phyloP scores from a whole-genome alignment of 1,140 invertebrate species.

The Pomphorhynchus laevis region DNA sequence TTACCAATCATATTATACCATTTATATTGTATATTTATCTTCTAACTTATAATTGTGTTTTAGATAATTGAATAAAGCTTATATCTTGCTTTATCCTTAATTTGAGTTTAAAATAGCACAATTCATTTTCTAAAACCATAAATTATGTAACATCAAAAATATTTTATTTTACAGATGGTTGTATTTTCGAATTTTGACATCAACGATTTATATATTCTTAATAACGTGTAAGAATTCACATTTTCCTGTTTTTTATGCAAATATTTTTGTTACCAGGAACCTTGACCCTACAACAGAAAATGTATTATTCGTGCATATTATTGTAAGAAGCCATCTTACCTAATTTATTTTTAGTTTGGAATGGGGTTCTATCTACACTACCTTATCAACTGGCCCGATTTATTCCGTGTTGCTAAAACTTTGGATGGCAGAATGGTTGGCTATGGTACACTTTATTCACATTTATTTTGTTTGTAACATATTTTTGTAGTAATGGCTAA shows the following conservation, averaged over 20 bases:
- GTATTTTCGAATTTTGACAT: no score
- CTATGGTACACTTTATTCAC: conserved; percentile 32
- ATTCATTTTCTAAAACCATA: no score
- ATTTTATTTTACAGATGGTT: no score
- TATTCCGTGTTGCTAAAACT: conserved; percentile 74
- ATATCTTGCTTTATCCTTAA: no score
- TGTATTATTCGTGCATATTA: conserved; percentile 25
- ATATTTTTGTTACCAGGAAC: conserved; percentile 31
- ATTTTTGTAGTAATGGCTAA: conserved; percentile 65
- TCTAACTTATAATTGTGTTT: no score
- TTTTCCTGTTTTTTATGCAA: not conserved
- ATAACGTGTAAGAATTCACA: conserved; percentile 42
- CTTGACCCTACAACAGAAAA: conserved; percentile 81
- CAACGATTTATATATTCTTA: conserved; percentile 75
- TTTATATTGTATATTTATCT: no score
- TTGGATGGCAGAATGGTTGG: conserved; percentile 79
- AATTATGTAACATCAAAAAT: no score
- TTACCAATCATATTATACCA: no score
- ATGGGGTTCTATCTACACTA: conserved; percentile 87
- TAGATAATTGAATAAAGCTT: no score
- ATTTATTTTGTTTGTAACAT: not conserved
- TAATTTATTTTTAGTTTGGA: conserved; percentile 32
- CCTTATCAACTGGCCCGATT: conserved; percentile 88
- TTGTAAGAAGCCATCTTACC: not conserved
- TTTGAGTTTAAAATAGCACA: no score